Base-by-base conservation (phyloP, 2,888 invertebrate species). In the Campaea margaritaria region DNA sequence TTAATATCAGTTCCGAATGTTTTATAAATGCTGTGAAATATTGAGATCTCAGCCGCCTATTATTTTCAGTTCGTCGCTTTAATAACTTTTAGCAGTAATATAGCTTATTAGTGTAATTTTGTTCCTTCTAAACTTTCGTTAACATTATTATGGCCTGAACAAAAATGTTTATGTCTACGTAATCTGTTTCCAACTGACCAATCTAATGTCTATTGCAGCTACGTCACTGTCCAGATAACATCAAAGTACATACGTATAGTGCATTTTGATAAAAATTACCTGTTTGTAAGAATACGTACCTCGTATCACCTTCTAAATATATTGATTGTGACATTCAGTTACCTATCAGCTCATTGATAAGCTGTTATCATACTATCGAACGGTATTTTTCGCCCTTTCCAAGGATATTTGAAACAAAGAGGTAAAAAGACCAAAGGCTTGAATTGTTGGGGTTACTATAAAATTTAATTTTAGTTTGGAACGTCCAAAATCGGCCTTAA, bases 381-480 rank as follows among this genome's bases (percentile, higher is more conserved):
- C 44, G 52, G 56, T 57, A 58, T 57, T 58, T 61, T 51, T 53
- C 46, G 50, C 61, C 64, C 60, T 67, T 62, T 46, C 56, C 59
- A 61, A 57, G 65, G 49, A 64, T 55, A 55, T 58, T 48, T 36
- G 28, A 44, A 42, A 65, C 60, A 64, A 57, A 51, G 41, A 53
- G n/a, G n/a, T n/a, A n/a, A n/a, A 15, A 12, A 39, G 21, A 41
- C 7, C 8, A 45, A 36, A 43, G 12, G 28, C 44, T 48, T 14
- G 8, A 43, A 58, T 39, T 38, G 31, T 10, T 9, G 31, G 2
- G 21, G n/a, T n/a, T n/a, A n/a, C n/a, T n/a, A n/a, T n/a, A n/a
- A 21, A 21, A 21, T 21, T 21, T 21, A 21, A 21, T 21, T 21
- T 21, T 21, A 21, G 21, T 21, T 21, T 21, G 21, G 21, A 21